A percentile compares a stretch with the other conserved stretches of the same genome.
Evolutionary conservation across 2,113 vertebrate genomes (phyloP).

Genomic region (Morphnarchus princeps): DNA sequence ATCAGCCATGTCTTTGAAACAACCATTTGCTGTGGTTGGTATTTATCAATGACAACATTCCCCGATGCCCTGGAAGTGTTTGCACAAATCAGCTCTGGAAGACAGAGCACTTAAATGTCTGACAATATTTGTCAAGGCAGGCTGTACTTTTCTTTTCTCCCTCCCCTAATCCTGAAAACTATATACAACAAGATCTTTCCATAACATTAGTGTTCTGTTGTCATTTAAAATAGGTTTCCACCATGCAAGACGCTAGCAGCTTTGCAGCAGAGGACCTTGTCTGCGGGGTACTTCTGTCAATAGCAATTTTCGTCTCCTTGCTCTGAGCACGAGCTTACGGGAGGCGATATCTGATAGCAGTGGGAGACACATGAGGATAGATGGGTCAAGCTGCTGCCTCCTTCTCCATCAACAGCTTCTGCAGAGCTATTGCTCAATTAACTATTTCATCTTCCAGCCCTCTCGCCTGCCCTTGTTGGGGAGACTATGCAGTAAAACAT

Average conservation of each 20-base stretch:
- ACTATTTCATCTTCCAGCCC: not conserved
- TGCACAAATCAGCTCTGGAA: not conserved
- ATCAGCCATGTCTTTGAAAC: not conserved
- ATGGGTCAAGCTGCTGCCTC: not conserved
- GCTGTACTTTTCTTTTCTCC: not conserved
- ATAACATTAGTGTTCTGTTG: not conserved
- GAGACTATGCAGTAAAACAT: not conserved
- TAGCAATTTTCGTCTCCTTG: not conserved
- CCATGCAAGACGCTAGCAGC: not conserved
- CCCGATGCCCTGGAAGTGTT: not conserved
- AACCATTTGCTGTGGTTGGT: not conserved
- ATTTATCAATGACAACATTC: not conserved
- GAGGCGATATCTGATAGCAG: not conserved
- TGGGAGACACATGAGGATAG: not conserved
- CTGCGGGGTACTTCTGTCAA: not conserved
- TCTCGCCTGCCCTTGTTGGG: not conserved
- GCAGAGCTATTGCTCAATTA: not conserved
- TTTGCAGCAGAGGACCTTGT: slow-evolving; percentile 31
- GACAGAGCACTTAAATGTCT: not conserved
- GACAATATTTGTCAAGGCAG: not conserved
- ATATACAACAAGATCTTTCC: not conserved
- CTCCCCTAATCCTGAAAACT: not conserved
- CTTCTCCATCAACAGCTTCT: not conserved
- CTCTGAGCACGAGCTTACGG: not conserved
- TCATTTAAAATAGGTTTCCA: not conserved